Evolutionary conservation across 1,140 invertebrate species (phyloP), one percentile per base, ranked within the genome.

Genomic region (Camponotus floridanus): DNA sequence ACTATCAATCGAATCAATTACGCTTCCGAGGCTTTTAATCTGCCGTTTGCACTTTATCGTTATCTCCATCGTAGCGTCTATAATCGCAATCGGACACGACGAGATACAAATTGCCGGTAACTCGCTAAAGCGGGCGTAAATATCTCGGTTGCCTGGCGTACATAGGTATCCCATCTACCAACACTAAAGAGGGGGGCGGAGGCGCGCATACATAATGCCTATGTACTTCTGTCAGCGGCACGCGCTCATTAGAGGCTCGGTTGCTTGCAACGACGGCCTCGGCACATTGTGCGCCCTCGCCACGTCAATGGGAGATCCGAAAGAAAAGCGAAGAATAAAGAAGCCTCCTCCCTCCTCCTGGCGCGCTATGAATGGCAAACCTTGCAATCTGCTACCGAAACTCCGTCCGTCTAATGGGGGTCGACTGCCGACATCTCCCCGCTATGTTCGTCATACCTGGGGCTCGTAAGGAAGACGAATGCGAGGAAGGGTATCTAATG

Each of bases 231-330:
- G 94, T 94, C 94, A 94, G 65, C 90, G 91, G 89, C 94, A 94
- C 93, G 94, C 93, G 93, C 94, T 94, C 94, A 94, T 94, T 94
- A 94, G 91, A 91, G 80, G 70, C 59, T 36, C 86, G 70, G 90
- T 87, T 86, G 87, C 62, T 90, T 84, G 86, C 61, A 67, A 68
- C 84, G 70, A 73, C 68, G 70, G 79, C 76, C 36, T 48, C 83
- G 86, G 13, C 13, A 18, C 85, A 92, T 94, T 94, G 92, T 94
- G 87, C 76, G 48, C 55, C 76, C 67, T 91, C 59, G 85, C 90
- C 91, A 93, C 64, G 85, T 91, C 90, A 93, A 93, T 92, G 87
- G 92, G 90, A 90, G 89, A 87, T 88, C 73, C 76, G 87, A 87
- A 86, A 88, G 88, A 90, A 92, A 91, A 88, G 85, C 79, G 87